Conservation (phyloP, 2,113 vertebrate species). For the Regulus satrapa region DNA sequence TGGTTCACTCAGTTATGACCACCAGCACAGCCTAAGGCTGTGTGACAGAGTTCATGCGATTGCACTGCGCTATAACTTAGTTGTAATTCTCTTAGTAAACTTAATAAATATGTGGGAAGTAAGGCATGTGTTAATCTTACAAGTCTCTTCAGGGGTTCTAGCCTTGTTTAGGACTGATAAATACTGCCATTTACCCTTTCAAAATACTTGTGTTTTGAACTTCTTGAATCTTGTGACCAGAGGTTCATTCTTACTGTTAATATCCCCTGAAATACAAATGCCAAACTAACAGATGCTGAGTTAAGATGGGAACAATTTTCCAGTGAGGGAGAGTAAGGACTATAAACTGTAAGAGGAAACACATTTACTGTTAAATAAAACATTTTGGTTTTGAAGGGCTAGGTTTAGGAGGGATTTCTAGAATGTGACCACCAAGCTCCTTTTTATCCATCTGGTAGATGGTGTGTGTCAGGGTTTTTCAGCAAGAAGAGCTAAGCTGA, state of each 20-base stretch:
- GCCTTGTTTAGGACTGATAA: not conserved
- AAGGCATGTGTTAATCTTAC: not conserved
- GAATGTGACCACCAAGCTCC: not conserved
- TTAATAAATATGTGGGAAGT: not conserved
- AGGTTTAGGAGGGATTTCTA: not conserved
- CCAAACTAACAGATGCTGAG: not conserved
- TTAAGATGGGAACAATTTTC: not conserved
- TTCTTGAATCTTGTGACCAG: not conserved
- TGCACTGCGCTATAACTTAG: not conserved
- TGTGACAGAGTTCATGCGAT: not conserved
- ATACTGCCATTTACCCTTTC: not conserved
- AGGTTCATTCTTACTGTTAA: not conserved
- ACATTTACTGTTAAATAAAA: not conserved
- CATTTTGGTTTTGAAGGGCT: not conserved
- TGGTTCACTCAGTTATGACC: not conserved
- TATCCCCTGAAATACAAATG: not conserved
- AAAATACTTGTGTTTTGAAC: not conserved
- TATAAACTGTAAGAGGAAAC: not conserved
- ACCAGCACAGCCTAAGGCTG: not conserved
- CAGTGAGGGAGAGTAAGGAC: not conserved
- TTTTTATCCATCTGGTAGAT: not conserved
- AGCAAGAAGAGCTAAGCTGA: not conserved
- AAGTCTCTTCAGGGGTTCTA: not conserved
- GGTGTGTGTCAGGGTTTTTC: not conserved
- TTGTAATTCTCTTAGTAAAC: not conserved